A percentile compares a stretch with the other conserved stretches of the same genome.
These are phyloP conservation scores for Empis livida DNA, from an alignment of 2,888 invertebrate genomes.

Conservation along the genomic window DNA sequence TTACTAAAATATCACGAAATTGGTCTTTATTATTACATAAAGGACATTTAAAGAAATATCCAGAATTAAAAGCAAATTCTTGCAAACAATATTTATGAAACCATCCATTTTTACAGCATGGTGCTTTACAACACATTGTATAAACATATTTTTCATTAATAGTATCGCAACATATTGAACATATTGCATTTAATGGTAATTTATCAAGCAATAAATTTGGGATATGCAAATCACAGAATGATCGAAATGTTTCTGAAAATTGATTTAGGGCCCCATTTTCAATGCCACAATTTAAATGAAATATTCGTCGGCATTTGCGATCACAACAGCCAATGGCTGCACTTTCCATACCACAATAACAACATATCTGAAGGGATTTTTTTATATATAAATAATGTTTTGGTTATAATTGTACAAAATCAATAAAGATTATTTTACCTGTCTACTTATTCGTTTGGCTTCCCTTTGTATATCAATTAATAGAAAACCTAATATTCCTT, in stretches of 20 bases:
- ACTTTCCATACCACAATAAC: slow-evolving; percentile 47
- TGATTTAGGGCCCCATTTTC: slow-evolving; percentile 48
- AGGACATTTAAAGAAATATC: slow-evolving; percentile 76
- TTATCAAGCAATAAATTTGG: slow-evolving; percentile 6
- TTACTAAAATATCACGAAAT: slow-evolving; percentile 32
- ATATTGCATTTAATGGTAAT: slow-evolving; percentile 24
- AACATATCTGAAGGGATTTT: slow-evolving; percentile 45
- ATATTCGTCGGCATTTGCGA: slow-evolving; percentile 48
- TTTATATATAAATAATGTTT: background rate
- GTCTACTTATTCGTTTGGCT: slow-evolving; percentile 44
- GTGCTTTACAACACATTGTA: slow-evolving; percentile 40
- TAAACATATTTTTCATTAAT: slow-evolving; percentile 15
- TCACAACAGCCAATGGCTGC: slow-evolving; percentile 65
- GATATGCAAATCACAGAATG: slow-evolving; percentile 23
- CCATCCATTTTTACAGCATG: slow-evolving; percentile 67
- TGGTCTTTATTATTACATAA: slow-evolving; percentile 58
- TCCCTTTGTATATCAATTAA: slow-evolving; percentile 54
- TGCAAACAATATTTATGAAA: slow-evolving; percentile 62
- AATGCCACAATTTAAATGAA: slow-evolving; percentile 65
- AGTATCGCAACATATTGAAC: slow-evolving; percentile 56
- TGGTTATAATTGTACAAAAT: background rate
- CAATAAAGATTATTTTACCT: slow-evolving; percentile 46
- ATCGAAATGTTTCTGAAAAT: slow-evolving; percentile 48
- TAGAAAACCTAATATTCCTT: slow-evolving; percentile 64
- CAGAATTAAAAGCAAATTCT: slow-evolving; percentile 57